Base-by-base conservation (phyloP, 2,888 invertebrate species). In the Synanthedon myopaeformis region DNA sequence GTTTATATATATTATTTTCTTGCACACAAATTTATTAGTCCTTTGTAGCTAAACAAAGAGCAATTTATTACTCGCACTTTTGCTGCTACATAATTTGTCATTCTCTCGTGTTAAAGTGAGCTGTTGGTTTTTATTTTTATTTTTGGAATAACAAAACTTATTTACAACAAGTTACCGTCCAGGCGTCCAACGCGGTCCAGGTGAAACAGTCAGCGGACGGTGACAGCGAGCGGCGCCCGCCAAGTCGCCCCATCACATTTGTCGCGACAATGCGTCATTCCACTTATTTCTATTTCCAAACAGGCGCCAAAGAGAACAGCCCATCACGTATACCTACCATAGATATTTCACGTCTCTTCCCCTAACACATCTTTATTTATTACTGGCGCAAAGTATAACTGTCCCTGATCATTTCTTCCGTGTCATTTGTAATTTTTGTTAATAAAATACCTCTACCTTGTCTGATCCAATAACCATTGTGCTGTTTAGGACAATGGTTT, bases 211-310 rank as follows among this genome's bases (percentile, higher is more conserved):
- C 45, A 23, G 23, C 5, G 45, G 45, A 35, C 35, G 35, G 35
- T 35, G 35, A 35, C 35, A 35, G 35, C 35, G 10, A 35, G 35
- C 35, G 35, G 35, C 35, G 35, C 35, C 35, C 53, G 49, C 41
- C 53, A 41, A 41, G 28, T 48, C 41, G 50, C 23, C 53, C 14
- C 13, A 35, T 13, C 17, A 45, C 45, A 45, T 17, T 49, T 17
- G 49, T 49, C 49, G 72, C 63, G 72, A 68, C 68, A 63, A 59
- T 82, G 80, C 80, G 83, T 83, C 81, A 82, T 73, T 61, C 76
- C 81, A 82, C 74, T 61, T 63, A 74, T 76, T 79, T 82, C 83
- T 84, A 83, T 82, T 81, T 80, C 69, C 61, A 76, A 68, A 60
- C 68, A 66, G 79, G 77, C 79, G 80, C 79, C 78, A 62, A 62